Evolutionary conservation across 2,113 vertebrate genomes (phyloP).

Genomic region (Leiothrix lutea): DNA sequence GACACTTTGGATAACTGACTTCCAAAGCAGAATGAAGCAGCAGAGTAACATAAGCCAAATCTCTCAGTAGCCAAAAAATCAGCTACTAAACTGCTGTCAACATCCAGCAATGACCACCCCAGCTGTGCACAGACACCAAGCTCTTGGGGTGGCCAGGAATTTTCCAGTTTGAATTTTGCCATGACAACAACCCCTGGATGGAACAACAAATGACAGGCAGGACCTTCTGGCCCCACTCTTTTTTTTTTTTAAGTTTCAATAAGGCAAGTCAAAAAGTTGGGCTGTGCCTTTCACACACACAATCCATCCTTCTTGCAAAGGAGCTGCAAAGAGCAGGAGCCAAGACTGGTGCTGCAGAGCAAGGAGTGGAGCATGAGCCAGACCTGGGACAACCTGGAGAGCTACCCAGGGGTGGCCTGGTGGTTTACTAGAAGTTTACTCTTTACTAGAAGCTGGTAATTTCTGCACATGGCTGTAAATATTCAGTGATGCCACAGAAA

Average conservation of each 20-base stretch:
- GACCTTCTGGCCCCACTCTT: not conserved
- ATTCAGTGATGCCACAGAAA: not conserved
- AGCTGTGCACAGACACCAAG: not conserved
- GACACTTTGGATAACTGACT: not conserved
- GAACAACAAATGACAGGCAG: not conserved
- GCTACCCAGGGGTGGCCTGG: not conserved
- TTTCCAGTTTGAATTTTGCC: not conserved
- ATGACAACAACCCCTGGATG: rapidly evolving
- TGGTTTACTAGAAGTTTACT: no score
- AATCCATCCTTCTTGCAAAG: not conserved
- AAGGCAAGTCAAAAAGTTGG: not conserved
- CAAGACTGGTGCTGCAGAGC: not conserved
- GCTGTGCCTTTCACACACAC: not conserved
- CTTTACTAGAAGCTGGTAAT: no score
- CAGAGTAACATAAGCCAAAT: not conserved
- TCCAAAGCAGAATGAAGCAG: not conserved
- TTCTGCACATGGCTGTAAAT: not conserved
- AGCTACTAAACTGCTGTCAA: not conserved
- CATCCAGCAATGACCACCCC: not conserved
- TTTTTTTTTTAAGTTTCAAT: rapidly evolving
- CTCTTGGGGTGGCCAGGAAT: not conserved
- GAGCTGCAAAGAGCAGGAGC: not conserved
- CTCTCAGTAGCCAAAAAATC: not conserved
- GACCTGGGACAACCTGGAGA: not conserved
- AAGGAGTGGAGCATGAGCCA: rapidly evolving